phyloP scores from a whole-genome alignment of 2,888 invertebrate species.

The Apamea epomidion region DNA sequence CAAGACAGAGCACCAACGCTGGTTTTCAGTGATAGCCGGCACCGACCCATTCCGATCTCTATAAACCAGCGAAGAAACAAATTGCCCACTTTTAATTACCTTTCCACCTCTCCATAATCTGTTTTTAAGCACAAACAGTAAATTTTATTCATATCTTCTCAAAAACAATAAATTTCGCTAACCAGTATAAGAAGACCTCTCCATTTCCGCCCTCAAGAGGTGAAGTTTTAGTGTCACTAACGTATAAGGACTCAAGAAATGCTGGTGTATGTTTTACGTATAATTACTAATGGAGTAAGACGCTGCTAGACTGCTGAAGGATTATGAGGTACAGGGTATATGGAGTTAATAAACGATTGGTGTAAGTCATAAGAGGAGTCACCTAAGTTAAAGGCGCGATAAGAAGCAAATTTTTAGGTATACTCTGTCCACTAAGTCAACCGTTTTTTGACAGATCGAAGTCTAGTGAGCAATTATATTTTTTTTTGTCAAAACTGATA shows the following conservation, averaged over 20 bases:
- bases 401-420: no score
- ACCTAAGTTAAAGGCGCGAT: no score
- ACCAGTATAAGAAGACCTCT: conserved; percentile 33
- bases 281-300: conserved; percentile 54
- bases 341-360: conserved; percentile 54
- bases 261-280: conserved; percentile 43
- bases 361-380: conserved; percentile 15
- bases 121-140: conserved; percentile 26
- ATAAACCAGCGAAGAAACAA: not conserved
- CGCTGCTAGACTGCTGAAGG: conserved; percentile 45
- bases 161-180: conserved; percentile 45
- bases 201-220: conserved; percentile 5
- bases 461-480: no score
- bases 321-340: conserved; percentile 55
- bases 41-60: no score
- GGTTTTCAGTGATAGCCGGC: no score
- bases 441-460: no score
- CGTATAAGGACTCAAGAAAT: conserved; percentile 34
- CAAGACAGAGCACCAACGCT: no score
- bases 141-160: conserved; percentile 47
- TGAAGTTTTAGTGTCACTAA: conserved; percentile 19
- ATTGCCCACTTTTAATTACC: conserved; percentile 9
- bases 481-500: no score
- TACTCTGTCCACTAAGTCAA: no score
- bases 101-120: conserved; percentile 19